Base-by-base conservation (phyloP, 2,888 invertebrate species). In the Mycogona germanica region DNA sequence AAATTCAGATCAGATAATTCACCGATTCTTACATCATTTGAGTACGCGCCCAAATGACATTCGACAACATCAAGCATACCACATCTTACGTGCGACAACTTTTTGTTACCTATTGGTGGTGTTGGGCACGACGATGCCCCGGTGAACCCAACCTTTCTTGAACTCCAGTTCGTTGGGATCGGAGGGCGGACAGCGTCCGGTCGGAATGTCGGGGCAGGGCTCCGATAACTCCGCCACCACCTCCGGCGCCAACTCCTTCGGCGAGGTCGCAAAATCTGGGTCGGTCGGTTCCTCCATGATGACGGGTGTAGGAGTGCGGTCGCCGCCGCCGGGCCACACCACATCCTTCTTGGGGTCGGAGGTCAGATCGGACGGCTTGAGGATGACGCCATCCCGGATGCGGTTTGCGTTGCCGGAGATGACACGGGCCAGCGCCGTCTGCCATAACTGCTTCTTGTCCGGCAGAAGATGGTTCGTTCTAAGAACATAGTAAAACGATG, bases 121-220 rank as follows among this genome's bases (percentile, higher is more conserved):
- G 35, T 38, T 51, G 12, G 57, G 57, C 28, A 51, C 29, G 23
- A 52, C 37, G 2, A 57, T 25, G 1, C 57, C 57, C 12, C 51
- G 47, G n/a, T 46, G 40, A 32, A 47, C 40, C n/a, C 38, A 25
- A 5, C 57, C 53, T 38, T 48, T 53, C 38, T 53, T 53, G 28
- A 53, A 53, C 28, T 47, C 47, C 5, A 5, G 19, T 26, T 53
- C 53, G 19, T 48, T 32, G n/a, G 51, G 38, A 29, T 42, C 30
- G 5, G 25, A 23, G 1, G 42, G 44, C 14, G 28, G n/a, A 3
- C 35, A 21, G 37, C 12, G 30, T n/a, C 45, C 45, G 14, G 3
- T 6, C 26, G 45, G 28, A 37, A 49, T 35, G 12, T 23, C 23
- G 3, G 37, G 35, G 25, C 37, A 23, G 12, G 30, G 21, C 2